Evolutionary conservation across 2,797 vertebrate species (phyloP).

Genomic region (Octomys mimax): DNA sequence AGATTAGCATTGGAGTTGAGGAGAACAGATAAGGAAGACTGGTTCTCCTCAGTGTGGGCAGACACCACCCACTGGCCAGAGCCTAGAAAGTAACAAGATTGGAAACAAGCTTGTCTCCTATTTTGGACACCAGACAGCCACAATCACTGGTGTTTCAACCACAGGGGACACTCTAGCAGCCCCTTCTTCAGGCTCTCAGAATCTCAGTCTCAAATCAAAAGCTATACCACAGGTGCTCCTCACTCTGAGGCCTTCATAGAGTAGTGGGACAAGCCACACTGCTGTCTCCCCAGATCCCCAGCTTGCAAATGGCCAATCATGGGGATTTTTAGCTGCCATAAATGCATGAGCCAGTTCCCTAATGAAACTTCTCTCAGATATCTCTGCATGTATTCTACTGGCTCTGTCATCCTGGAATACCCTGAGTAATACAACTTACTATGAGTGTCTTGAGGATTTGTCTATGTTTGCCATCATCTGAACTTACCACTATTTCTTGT

Average conservation of each 20-base stretch:
- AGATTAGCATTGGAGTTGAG: not conserved
- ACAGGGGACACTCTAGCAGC: not conserved
- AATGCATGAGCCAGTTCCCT: not conserved
- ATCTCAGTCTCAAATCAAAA: not conserved
- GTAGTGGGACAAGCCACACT: not conserved
- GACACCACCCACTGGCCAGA: not conserved
- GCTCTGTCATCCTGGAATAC: not conserved
- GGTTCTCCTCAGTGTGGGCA: not conserved
- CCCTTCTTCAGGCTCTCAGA: not conserved
- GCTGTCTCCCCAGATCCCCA: not conserved
- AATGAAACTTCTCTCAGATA: not conserved
- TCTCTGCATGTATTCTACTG: not conserved
- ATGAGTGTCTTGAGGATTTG: not conserved
- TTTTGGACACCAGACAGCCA: not conserved
- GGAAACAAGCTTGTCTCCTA: not conserved
- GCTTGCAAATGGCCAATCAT: not conserved
- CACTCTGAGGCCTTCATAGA: not conserved
- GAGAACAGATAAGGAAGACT: not conserved
- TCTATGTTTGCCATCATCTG: not conserved
- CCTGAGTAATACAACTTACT: not conserved
- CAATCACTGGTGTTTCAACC: not conserved
- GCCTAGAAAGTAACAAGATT: accelerated
- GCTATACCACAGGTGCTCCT: not conserved
- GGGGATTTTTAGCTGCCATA: not conserved
- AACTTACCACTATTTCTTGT: not conserved